Evolutionary conservation across 2,888 invertebrate species (phyloP).

Genomic region (Listrodromus nycthemerus): DNA sequence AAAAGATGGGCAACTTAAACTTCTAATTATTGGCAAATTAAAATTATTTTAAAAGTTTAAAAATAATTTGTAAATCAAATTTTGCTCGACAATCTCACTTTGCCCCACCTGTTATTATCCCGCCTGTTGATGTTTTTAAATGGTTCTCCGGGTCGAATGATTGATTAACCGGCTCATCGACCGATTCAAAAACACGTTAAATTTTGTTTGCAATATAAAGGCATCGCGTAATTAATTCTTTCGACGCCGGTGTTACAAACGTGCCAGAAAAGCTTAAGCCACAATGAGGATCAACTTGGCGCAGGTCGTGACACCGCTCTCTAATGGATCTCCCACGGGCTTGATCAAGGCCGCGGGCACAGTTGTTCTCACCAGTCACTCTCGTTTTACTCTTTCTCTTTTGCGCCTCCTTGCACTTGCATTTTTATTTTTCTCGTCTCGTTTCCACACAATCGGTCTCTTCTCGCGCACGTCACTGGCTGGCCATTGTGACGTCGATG

Average conservation of each 20-base stretch:
- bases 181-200: no score
- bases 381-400: neutral
- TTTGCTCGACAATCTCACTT: no score
- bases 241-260: constrained; percentile 8
- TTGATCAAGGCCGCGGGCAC: constrained; percentile 16
- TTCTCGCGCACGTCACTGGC: constrained; percentile 36
- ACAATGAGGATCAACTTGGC: constrained; percentile 35
- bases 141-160: no score
- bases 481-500: constrained; percentile 59
- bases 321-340: constrained; percentile 37
- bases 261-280: constrained; percentile 13
- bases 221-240: constrained; percentile 8
- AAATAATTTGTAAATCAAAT: no score
- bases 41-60: no score
- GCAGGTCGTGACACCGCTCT: constrained; percentile 29
- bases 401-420: neutral
- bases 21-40: no score
- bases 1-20: no score
- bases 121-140: no score
- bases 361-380: neutral
- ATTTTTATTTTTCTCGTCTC: constrained; percentile 14
- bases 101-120: no score
- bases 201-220: constrained; percentile 1
- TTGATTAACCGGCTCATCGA: no score
- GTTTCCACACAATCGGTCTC: constrained; percentile 17